Evolutionary conservation across 2,113 vertebrate species (phyloP), one percentile per base, ranked within the genome.

Genomic region (Poeciliopsis turrubarensis): DNA sequence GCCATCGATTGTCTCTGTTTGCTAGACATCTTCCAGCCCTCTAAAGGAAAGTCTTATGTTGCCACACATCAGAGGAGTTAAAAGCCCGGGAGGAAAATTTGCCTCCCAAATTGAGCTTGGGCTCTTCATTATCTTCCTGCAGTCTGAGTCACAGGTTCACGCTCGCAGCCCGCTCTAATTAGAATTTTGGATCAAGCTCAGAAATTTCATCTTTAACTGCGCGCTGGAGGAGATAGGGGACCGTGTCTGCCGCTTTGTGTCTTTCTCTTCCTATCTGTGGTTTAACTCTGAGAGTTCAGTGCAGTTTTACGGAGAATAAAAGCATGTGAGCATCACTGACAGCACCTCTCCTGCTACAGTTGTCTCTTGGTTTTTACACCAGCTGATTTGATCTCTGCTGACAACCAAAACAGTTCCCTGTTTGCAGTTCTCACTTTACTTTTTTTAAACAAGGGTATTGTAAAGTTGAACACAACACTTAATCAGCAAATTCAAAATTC

Each of bases 121-220:
- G 83, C 77, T 85, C 77, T 65, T 86, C 74, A 65, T 91, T 76
- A 83, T 90, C 69, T 70, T 75, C 65, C 77, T 77, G 64, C 60
- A 74, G 90, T 80, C 68, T 73, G 82, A 85, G 73, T 88, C 82
- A 62, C 75, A 81, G 82, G 64, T 64, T 32, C 81, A 77, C 69
- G 68, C 73, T 83, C 64, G 74, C 65, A 11, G 79, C 61, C 78
- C 5, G 68, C 70, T 86, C 81, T 90, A 89, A 84, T 84, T 74
- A 86, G 77, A 78, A 86, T 77, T 89, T 79, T 81, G 70, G 68
- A 79, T 68, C 70, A 54, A 22, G 17, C 47, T 54, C 47, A 44
- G 22, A 71, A 61, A 64, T 75, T 75, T 70, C 57, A 76, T 79
- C 65, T 82, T 74, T 70, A 77, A 84, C 85, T 88, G 84, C 66